Evolutionary conservation across 2,888 invertebrate species (phyloP).

Genomic region (Troides helena): DNA sequence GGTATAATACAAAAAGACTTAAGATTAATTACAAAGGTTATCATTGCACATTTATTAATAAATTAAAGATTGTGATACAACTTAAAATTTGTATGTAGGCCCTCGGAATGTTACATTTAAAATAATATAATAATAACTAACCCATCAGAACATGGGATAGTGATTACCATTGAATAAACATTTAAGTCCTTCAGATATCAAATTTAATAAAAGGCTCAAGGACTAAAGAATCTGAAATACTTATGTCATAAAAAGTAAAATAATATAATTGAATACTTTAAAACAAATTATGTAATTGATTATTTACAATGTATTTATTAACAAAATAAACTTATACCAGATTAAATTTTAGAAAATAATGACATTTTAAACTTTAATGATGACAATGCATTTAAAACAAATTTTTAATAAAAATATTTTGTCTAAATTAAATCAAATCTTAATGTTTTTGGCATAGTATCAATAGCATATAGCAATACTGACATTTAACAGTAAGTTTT

Average conservation of each 20-base stretch:
- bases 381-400: neutral
- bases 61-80: slow-evolving; percentile 20
- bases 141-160: slow-evolving; percentile 7
- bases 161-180: neutral
- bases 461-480: slow-evolving; percentile 11
- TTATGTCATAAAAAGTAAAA: no score
- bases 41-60: slow-evolving; percentile 19
- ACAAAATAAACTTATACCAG: neutral
- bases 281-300: neutral
- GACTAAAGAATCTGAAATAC: neutral
- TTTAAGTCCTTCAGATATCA: neutral
- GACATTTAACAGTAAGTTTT: neutral
- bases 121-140: slow-evolving; percentile 23
- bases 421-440: slow-evolving; percentile 20
- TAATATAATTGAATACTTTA: no score
- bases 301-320: neutral
- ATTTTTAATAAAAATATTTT: slow-evolving; percentile 13
- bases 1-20: slow-evolving; percentile 30
- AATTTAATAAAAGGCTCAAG: neutral
- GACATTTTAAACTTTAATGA: no score
- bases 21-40: slow-evolving; percentile 35
- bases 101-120: slow-evolving; percentile 46
- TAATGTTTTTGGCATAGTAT: slow-evolving; percentile 2
- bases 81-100: slow-evolving; percentile 29
- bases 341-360: no score